These are phyloP conservation scores for Metallyticus violacea DNA, from an alignment of 2,888 invertebrate species.

Conservation along the genomic window DNA sequence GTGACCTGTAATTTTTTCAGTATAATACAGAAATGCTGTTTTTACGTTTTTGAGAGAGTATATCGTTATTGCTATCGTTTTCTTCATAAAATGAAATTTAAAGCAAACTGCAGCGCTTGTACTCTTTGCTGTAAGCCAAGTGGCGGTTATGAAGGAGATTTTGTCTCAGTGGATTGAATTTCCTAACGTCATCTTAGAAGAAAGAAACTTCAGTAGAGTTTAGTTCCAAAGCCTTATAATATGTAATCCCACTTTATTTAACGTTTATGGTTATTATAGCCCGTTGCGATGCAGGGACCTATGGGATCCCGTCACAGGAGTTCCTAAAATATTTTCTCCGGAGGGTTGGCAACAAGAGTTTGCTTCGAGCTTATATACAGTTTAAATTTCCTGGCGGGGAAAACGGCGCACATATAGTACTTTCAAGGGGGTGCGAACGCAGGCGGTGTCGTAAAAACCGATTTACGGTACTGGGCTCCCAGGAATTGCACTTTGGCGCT, in stretches of 20 bases:
- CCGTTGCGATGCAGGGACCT: not conserved
- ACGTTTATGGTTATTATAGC: not conserved
- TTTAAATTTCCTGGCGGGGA: not conserved
- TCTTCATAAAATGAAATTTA: not conserved
- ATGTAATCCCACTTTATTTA: not conserved
- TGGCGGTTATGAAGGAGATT: not conserved
- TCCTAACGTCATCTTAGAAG: not conserved
- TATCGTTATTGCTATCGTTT: no score
- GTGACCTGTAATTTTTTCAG: no score
- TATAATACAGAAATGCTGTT: no score
- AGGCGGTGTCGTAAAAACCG: conserved; percentile 1
- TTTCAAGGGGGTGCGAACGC: conserved; percentile 9
- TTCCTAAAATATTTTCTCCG: not conserved
- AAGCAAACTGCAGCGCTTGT: not conserved
- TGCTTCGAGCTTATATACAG: not conserved
- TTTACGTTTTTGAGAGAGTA: no score
- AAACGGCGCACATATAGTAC: not conserved
- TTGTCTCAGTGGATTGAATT: not conserved
- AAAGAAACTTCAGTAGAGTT: not conserved
- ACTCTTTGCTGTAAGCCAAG: not conserved
- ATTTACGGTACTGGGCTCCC: not conserved
- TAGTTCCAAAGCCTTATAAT: not conserved
- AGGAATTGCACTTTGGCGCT: not conserved
- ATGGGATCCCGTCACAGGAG: not conserved
- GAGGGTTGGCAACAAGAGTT: not conserved